Evolutionary conservation across 2,113 vertebrate genomes (phyloP).

Genomic region (Microcebus ravelobensis): DNA sequence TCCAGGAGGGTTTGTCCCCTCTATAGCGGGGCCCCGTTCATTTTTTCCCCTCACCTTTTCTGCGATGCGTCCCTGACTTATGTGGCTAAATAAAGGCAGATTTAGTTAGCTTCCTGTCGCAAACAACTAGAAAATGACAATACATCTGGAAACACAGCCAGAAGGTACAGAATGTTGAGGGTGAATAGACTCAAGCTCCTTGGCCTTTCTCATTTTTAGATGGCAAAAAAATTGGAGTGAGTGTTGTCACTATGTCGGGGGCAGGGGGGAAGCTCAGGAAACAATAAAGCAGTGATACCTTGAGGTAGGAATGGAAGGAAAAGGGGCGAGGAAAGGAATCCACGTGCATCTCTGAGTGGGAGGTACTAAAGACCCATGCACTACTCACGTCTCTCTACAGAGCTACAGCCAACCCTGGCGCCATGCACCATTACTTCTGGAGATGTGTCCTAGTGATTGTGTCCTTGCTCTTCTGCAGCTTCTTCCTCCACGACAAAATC

Average conservation of each 20-base stretch:
- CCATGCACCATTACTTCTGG: neutral
- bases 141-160: neutral
- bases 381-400: neutral
- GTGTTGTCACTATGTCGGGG: neutral
- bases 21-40: neutral
- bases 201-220: neutral
- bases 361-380: neutral
- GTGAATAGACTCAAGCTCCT: neutral
- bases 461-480: neutral
- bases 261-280: neutral
- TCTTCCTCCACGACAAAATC: neutral
- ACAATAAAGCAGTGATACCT: neutral
- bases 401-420: neutral
- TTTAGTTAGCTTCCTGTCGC: neutral
- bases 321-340: neutral
- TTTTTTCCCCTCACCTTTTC: neutral
- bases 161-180: neutral
- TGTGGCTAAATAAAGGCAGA: neutral
- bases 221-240: neutral
- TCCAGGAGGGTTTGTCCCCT: neutral
- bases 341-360: neutral
- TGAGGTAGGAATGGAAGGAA: neutral
- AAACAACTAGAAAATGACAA: neutral
- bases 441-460: neutral
- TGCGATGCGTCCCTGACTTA: neutral